These are phyloP conservation scores for Tetrao urogallus DNA, from an alignment of 2,113 vertebrate genomes.

Conservation along the genomic window DNA sequence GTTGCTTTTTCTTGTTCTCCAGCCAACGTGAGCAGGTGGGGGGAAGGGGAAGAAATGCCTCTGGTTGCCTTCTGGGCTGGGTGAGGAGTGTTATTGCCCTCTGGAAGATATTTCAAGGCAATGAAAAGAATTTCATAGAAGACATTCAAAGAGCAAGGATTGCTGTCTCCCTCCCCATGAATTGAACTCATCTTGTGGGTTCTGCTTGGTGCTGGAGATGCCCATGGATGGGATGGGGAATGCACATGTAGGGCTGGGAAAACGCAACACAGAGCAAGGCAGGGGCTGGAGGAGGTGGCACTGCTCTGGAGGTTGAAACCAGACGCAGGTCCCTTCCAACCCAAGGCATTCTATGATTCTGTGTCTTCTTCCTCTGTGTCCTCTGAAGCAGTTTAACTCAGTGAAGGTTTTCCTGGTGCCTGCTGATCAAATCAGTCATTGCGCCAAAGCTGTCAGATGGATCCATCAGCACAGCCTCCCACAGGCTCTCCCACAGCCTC, in stretches of 20 bases:
- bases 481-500: too few relatives aligned
- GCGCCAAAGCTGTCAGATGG: neutral
- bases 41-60: neutral
- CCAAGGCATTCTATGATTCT: too few relatives aligned
- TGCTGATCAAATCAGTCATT: too few relatives aligned
- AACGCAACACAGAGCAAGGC: neutral
- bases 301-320: too few relatives aligned
- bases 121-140: too few relatives aligned
- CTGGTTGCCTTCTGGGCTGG: neutral
- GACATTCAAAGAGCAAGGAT: neutral
- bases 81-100: neutral
- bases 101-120: neutral
- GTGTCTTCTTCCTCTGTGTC: too few relatives aligned
- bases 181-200: too few relatives aligned
- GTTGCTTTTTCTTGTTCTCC: neutral
- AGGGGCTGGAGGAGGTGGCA: neutral
- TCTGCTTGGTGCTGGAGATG: too few relatives aligned
- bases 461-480: neutral
- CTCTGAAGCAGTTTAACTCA: neutral
- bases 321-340: too few relatives aligned
- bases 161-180: neutral
- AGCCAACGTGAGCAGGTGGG: neutral
- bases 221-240: neutral
- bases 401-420: neutral
- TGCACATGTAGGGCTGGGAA: neutral